Conservation (phyloP, 1,140 invertebrate genomes). For the Pseudomyrmex cubaensis region DNA sequence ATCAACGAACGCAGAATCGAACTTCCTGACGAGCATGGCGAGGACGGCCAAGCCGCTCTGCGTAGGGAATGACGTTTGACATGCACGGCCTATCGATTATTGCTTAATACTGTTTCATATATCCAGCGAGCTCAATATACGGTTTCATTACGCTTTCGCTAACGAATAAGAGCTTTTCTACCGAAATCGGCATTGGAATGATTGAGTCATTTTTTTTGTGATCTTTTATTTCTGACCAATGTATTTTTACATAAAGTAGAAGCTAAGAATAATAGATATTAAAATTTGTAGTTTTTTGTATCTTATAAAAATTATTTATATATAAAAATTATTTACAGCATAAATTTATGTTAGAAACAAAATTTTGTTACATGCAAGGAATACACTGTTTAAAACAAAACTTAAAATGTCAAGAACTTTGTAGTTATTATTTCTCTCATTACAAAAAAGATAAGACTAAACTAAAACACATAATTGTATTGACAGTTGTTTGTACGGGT, state of each 20-base stretch:
- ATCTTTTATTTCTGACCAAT: not conserved
- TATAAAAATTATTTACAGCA: not conserved
- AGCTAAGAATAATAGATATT: not conserved
- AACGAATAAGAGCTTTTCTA: slow-evolving; percentile 23
- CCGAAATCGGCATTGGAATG: not conserved
- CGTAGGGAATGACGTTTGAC: slow-evolving; percentile 67
- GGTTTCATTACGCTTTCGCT: slow-evolving; percentile 48
- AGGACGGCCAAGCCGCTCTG: slow-evolving; percentile 38
- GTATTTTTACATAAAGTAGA: not conserved
- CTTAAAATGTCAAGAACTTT: not conserved
- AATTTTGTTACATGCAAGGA: not conserved
- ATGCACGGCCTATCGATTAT: slow-evolving; percentile 71
- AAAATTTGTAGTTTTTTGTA: not conserved
- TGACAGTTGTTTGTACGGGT: not conserved
- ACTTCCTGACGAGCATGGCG: slow-evolving; percentile 2
- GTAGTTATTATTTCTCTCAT: not conserved
- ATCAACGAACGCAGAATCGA: slow-evolving; percentile 56
- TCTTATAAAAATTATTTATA: not conserved
- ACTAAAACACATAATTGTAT: slow-evolving; percentile 2
- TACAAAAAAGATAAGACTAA: not conserved
- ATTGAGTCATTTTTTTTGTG: not conserved
- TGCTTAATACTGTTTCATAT: slow-evolving; percentile 73
- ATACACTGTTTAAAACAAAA: not conserved
- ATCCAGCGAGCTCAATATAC: slow-evolving; percentile 34
- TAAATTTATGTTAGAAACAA: not conserved